Base-by-base conservation (phyloP, 2,797 vertebrate genomes). In the Cuniculus paca region DNA sequence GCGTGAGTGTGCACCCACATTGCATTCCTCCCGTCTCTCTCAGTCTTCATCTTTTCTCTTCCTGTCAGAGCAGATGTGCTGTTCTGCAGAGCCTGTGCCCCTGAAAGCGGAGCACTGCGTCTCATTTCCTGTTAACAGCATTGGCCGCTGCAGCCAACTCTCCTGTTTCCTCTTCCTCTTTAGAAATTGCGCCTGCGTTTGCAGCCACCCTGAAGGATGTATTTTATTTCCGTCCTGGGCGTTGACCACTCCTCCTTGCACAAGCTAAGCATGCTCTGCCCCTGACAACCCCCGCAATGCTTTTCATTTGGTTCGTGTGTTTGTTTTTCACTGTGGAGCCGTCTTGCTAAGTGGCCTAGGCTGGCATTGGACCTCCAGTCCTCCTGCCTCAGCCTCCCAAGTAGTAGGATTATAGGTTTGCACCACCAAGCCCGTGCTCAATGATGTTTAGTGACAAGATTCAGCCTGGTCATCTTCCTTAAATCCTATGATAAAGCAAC, bases 51-150 rank as follows among this genome's bases (percentile, higher is more conserved):
- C 78, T 78, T 91, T 68, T 52, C 81, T 39, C 68, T 95, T 94
- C 86, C 81, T 96, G 60, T 92, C 68, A 3, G 3, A 52, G 84
- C 14, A 16, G 54, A 82, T 22, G 24, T 88, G 20, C 50, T 58
- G 54, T 90, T n/a, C 93, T 92, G 91, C 75, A 20, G 86, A 91
- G 75, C 60, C 81, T 70, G 39, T 84, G 28, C 24, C 11, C 10
- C 83, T 63, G 63, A 91, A 80, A 84, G 72, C 70, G 56, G 16
- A 88, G 9, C 31, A 3, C 50, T 31, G 14, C 54, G 48, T 61
- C 80, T 96, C 54, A 85, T 91, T 94, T 97, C 94, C 96, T 93
- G 72, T 74, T 74, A 54, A 31, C 72, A 74, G 14, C 19, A 1
- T 14, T 12, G 3, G 48, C 50, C 78, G 58, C 65, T 61, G 24